Base-by-base conservation (phyloP, 2,888 invertebrate species). In the Scaptomyza parva region DNA sequence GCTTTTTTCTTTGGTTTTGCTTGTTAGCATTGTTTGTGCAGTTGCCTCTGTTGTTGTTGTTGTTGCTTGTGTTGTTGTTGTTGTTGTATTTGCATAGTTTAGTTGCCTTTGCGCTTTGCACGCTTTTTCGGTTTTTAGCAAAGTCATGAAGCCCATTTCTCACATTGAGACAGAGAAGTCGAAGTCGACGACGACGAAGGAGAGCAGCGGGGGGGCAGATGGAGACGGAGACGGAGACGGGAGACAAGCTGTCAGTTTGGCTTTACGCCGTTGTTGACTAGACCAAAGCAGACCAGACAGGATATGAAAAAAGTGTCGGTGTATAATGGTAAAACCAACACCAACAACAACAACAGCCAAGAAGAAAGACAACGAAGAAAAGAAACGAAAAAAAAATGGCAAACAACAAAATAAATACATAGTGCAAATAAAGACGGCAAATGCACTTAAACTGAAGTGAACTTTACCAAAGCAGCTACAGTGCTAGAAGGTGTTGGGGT, bases 401-500 rank as follows among this genome's bases (percentile, higher is more conserved):
- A 65, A 71, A 61, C 62, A 81, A 65, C 47, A 77, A 78, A 68
- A 69, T 70, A 79, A 86, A 79, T 67, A 77, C 66, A 75, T 72
- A 76, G 76, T 79, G 80, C 81, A 86, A 85, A 85, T 80, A 84
- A 88, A 84, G 72, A 84, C 69, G 61, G 64, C 67, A 80, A 85
- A 86, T 85, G 87, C 88, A 88, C 85, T 85, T 88, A 88, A 88
- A 88, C 85, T 73, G 65, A 70, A 81, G 81, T 85, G 85, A 88
- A 85, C 88, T 88, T 72, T 73, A 52, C 61, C 37, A 37, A 71
- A 55, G 71, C 76, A 70, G 50, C 50, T 37, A 7, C 12, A 30
- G 30, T 33, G 20, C 18, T 18, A 7, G 14, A 17, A n/a, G n/a
- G 11, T 8, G n/a, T 2, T 18, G 39, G 11, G 7, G 5, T 1